Conservation (phyloP, 2,888 invertebrate genomes). For the Eupithecia tripunctaria region DNA sequence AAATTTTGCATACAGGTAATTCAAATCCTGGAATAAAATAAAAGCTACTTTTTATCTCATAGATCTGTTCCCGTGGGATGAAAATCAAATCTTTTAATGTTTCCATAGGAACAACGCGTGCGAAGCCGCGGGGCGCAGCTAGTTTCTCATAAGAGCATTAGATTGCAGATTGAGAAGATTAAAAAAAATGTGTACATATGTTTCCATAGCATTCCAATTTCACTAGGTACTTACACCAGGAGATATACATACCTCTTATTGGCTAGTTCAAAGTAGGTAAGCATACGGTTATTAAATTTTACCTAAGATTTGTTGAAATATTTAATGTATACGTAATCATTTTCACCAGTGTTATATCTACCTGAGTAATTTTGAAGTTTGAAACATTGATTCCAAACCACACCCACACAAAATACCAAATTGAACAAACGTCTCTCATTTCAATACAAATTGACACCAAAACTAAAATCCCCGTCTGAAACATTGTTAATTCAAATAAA, state of each 20-base stretch:
- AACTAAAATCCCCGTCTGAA: conserved; percentile 43
- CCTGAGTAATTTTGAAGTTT: background rate
- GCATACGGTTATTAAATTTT: background rate
- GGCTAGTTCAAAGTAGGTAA: background rate
- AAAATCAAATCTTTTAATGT: no score
- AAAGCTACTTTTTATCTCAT: no score
- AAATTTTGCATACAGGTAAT: no score
- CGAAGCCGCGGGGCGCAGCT: no score
- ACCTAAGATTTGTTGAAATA: background rate
- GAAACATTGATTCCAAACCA: background rate
- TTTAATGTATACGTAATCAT: background rate
- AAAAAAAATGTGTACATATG: no score
- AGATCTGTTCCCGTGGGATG: no score
- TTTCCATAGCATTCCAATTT: no score
- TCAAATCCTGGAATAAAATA: no score
- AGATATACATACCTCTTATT: background rate
- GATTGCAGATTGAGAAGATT: no score
- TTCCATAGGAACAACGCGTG: no score
- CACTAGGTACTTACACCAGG: no score
- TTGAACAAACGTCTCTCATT: conserved; percentile 7
- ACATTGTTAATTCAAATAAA: conserved; percentile 34
- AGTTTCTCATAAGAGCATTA: no score
- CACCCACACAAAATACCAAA: conserved; percentile 6
- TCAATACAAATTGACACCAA: conserved; percentile 14
- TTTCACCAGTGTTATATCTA: background rate